A percentile compares a stretch with the other conserved stretches of the same genome.
phyloP scores from a whole-genome alignment of 2,888 invertebrate genomes.

The Geotrupes spiniger region DNA sequence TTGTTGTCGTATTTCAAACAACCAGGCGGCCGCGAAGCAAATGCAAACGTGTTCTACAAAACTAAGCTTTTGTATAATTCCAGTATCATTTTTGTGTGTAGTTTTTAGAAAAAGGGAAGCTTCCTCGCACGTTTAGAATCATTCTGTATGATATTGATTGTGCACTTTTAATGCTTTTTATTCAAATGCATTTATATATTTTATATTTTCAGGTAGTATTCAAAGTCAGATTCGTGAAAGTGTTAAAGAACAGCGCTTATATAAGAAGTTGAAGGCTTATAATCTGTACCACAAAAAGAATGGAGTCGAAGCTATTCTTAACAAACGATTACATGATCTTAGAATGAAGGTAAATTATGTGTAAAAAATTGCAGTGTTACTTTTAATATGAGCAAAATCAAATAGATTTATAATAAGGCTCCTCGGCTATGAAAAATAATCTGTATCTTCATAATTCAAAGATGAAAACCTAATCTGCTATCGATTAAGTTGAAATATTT shows the following conservation, averaged over 20 bases:
- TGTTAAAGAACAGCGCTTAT: conserved; percentile 68
- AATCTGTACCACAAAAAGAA: conserved; percentile 75
- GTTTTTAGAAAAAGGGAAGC: too few relatives aligned
- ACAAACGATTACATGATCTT: conserved; percentile 70
- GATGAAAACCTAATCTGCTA: too few relatives aligned
- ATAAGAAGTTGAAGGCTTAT: conserved; percentile 76
- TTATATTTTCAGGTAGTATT: conserved; percentile 64
- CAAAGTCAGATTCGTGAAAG: conserved; percentile 68
- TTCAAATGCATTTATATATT: too few relatives aligned
- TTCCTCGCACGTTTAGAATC: too few relatives aligned
- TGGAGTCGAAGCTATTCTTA: conserved; percentile 78
- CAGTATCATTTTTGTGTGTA: too few relatives aligned
- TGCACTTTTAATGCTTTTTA: too few relatives aligned
- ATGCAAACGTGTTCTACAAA: neutral
- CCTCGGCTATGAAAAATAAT: too few relatives aligned
- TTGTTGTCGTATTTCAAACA: too few relatives aligned
- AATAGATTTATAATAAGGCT: neutral
- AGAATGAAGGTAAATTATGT: conserved; percentile 51
- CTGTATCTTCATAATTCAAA: neutral
- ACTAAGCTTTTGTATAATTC: too few relatives aligned
- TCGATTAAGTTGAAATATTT: too few relatives aligned
- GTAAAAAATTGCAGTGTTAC: too few relatives aligned
- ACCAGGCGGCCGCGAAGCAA: neutral
- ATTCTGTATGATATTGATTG: too few relatives aligned
- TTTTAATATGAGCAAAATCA: neutral